A percentile compares a stretch with the other conserved stretches of the same genome.
phyloP scores from a whole-genome alignment of 2,113 vertebrate species.

The Tichodroma muraria region DNA sequence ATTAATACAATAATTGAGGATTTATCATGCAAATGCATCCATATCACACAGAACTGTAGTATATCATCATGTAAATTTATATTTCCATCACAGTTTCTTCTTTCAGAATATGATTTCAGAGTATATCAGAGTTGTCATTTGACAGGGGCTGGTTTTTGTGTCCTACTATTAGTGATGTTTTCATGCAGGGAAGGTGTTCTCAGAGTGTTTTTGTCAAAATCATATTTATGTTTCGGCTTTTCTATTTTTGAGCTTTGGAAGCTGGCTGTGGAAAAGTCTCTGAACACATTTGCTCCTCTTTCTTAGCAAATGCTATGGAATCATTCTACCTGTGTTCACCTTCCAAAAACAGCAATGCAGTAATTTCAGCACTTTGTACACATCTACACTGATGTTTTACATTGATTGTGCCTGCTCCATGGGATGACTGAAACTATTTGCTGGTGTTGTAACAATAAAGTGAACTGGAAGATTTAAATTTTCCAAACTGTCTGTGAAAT shows the following conservation, averaged over 20 bases:
- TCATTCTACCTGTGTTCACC: not conserved
- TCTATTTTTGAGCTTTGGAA: not conserved
- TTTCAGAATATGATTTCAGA: not conserved
- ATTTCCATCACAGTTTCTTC: not conserved
- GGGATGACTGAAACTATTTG: not conserved
- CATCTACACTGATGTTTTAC: not conserved
- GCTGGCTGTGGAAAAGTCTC: not conserved
- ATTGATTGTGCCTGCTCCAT: not conserved
- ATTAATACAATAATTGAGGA: not conserved
- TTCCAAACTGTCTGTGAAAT: not conserved
- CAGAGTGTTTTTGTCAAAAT: not conserved
- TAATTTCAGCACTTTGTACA: not conserved
- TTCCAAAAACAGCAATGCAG: not conserved
- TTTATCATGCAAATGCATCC: not conserved
- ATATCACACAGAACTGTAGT: not conserved
- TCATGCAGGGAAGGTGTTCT: not conserved
- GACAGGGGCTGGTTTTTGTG: not conserved
- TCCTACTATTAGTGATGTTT: not conserved
- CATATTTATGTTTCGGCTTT: not conserved
- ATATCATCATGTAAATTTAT: not conserved
- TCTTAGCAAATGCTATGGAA: not conserved
- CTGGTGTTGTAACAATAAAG: not conserved
- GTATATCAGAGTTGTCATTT: not conserved
- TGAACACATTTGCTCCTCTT: not conserved
- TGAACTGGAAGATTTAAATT: not conserved